Base-by-base conservation (phyloP, 2,888 invertebrate species). In the Sarcophaga rosellei region DNA sequence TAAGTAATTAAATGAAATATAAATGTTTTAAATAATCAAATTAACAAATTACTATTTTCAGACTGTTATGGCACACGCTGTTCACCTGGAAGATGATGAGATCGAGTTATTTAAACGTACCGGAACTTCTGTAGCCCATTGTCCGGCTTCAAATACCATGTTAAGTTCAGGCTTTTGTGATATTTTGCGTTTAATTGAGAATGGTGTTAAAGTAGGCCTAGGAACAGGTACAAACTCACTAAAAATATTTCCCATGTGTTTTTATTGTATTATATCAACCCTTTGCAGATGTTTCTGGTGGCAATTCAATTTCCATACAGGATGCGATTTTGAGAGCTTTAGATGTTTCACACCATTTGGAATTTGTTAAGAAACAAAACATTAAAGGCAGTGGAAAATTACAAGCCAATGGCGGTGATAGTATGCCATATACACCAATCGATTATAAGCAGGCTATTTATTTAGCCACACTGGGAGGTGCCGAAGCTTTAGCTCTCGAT, bases 381-480 rank as follows among this genome's bases (percentile, higher is more conserved):
- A 92, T 93, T 57, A 85, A 88, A 11, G 92, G 92, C 3, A 88
- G 89, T 4, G 92, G 91, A 1, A 35, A 81, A 57, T 82, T 90
- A 3, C 77, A 85, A 23, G 1, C n/a, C 10, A 77, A 53, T 17
- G 5, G 83, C 15, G 47, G 70, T 17, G 88, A 91, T 15, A 80
- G 63, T 69, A 65, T 65, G 1, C 65, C 86, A 4, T 92, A 93
- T 75, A 91, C 92, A 63, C 94, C 96, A 0, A 91, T 98, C 2
- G 94, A 94, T 86, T 97, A 96, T 93, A 94, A 94, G 85, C 97
- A 98, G 88, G 97, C 95, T 0, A 96, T 98, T 91, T 96, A 96
- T 92, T 94, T 98, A 89, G 98, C 97, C 17, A 98, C 98, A 2
- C 93, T 97, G 74, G 98, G 98, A 21, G 98, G 98, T 8, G 97